A percentile compares a stretch with the other conserved stretches of the same genome.
These are phyloP conservation scores for Hylaeus volcanicus DNA, from an alignment of 1,140 invertebrate species.

Conservation along the genomic window DNA sequence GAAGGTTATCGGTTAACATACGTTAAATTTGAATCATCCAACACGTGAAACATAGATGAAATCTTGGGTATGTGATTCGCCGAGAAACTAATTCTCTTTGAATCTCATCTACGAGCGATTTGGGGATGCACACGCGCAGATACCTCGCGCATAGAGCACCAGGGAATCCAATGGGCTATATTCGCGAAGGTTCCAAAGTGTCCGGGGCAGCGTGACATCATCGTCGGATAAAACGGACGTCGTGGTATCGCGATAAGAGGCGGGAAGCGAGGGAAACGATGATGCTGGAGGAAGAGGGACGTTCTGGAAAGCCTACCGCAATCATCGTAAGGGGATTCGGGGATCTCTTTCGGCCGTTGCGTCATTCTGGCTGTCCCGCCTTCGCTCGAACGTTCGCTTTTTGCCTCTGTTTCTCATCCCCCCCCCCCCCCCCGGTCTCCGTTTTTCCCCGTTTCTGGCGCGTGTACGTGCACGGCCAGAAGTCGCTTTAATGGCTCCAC, in stretches of 20 bases:
- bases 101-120: background rate
- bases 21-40: too few species aligned
- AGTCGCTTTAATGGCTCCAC: slow-evolving; percentile 68
- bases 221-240: slow-evolving; percentile 37
- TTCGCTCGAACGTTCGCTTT: slow-evolving; percentile 34
- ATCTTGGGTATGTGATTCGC: too few species aligned
- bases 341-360: slow-evolving; percentile 54
- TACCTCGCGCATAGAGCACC: slow-evolving; percentile 20
- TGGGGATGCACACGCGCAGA: background rate
- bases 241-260: slow-evolving; percentile 56
- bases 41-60: too few species aligned
- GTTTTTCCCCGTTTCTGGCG: background rate
- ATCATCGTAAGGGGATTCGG: slow-evolving; percentile 69
- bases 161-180: slow-evolving; percentile 42
- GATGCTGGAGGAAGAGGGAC: slow-evolving; percentile 59
- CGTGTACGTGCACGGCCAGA: slow-evolving; percentile 42
- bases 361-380: slow-evolving; percentile 41
- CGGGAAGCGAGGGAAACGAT: slow-evolving; percentile 45
- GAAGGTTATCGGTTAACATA: too few species aligned
- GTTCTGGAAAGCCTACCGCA: slow-evolving; percentile 62
- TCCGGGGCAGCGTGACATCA: slow-evolving; percentile 19
- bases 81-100: too few species aligned
- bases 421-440: slow-evolving; percentile 7
- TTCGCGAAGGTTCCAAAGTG: slow-evolving; percentile 13
- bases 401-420: slow-evolving; percentile 23